Evolutionary conservation across 2,888 invertebrate genomes (phyloP).

Genomic region (Ormyrus pomaceus): DNA sequence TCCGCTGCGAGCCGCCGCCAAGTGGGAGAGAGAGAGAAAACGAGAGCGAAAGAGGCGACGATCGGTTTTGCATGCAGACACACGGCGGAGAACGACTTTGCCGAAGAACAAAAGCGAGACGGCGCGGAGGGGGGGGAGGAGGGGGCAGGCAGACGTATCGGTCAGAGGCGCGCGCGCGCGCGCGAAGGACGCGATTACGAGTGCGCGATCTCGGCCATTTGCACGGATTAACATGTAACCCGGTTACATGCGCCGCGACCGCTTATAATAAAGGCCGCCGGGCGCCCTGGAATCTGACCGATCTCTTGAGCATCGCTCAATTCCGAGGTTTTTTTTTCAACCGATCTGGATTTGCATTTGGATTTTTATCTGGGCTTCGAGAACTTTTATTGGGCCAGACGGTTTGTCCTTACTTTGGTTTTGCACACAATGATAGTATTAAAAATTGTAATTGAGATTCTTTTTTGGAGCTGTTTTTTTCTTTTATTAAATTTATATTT

Average conservation of each 20-base stretch:
- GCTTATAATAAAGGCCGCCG: slow-evolving; percentile 16
- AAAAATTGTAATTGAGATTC: too few species aligned
- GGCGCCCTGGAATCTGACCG: not conserved
- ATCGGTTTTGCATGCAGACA: slow-evolving; percentile 30
- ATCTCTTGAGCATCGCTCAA: not conserved
- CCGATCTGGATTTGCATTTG: too few species aligned
- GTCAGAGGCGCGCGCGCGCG: not conserved
- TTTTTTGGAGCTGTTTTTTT: too few species aligned
- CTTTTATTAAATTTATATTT: too few species aligned
- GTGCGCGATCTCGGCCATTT: slow-evolving; percentile 52
- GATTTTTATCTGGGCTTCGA: too few species aligned
- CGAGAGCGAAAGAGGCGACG: not conserved
- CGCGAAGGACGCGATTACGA: slow-evolving; percentile 47
- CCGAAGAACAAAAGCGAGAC: not conserved
- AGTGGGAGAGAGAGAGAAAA: not conserved
- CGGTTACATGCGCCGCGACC: slow-evolving; percentile 59
- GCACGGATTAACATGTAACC: slow-evolving; percentile 64
- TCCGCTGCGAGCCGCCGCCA: too few species aligned
- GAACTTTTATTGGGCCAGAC: too few species aligned
- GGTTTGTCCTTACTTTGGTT: too few species aligned
- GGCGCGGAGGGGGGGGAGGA: not conserved
- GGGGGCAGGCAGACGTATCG: not conserved
- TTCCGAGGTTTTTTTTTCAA: too few species aligned
- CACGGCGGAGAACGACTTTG: not conserved
- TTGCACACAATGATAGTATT: too few species aligned